Conservation (phyloP, 2,888 invertebrate genomes). For the Reticulitermes lucifugus region DNA sequence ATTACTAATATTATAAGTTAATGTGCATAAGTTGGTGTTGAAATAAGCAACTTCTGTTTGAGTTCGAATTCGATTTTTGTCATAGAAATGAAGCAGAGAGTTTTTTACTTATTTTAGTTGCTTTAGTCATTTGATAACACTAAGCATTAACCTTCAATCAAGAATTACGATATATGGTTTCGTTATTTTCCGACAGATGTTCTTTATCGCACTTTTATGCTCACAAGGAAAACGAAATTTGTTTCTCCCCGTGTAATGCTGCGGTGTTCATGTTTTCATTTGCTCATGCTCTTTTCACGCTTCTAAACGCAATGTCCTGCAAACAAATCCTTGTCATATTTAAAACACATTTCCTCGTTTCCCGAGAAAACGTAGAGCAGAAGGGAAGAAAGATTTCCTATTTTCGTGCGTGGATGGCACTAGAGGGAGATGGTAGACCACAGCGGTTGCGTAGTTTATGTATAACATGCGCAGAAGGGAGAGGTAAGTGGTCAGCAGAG, state of each 20-base stretch:
- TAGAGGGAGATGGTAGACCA: conserved; percentile 16
- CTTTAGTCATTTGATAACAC: too few species aligned
- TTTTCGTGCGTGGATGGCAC: conserved; percentile 7
- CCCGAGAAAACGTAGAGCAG: neutral
- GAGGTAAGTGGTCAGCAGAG: neutral
- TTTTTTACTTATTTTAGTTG: too few species aligned
- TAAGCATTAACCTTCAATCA: too few species aligned
- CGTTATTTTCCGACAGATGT: too few species aligned
- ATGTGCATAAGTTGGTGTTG: too few species aligned
- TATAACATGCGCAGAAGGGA: neutral
- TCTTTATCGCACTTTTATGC: too few species aligned
- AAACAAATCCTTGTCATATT: conserved; percentile 52
- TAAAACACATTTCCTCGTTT: conserved; percentile 42
- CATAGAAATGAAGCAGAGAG: too few species aligned
- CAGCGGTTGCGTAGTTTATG: conserved; percentile 20
- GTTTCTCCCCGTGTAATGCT: neutral
- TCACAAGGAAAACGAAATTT: neutral
- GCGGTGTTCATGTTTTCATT: conserved; percentile 15
- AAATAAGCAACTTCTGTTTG: too few species aligned
- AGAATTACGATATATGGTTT: too few species aligned
- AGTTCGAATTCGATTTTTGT: too few species aligned
- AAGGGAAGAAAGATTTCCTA: conserved; percentile 9
- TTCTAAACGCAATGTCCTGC: neutral
- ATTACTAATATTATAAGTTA: too few species aligned
- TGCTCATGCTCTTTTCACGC: neutral